A percentile compares a stretch with the other conserved stretches of the same genome.
Evolutionary conservation across 37 sponge, comb jelly and placozoan genomes (phyloP).

Genomic region (Spongia lamella): DNA sequence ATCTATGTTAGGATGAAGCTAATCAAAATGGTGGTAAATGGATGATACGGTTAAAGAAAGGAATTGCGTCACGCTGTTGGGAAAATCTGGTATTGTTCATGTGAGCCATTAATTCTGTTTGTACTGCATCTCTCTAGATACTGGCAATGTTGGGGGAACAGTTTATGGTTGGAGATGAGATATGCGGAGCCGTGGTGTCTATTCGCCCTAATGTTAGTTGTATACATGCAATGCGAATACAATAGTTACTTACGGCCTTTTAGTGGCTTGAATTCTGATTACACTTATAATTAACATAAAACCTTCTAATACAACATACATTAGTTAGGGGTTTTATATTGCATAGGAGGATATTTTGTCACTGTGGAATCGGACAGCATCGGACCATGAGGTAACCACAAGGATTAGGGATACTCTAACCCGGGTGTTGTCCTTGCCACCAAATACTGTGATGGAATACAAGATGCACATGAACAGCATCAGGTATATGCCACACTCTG

Average conservation of each 20-base stretch:
- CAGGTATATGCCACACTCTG: conserved; percentile 42
- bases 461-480: conserved; percentile 86
- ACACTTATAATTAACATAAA: too few species aligned
- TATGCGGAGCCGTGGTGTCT: conserved; percentile 93
- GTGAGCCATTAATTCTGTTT: not conserved
- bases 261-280: too few species aligned
- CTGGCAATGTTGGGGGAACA: conserved; percentile 91
- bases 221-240: not conserved
- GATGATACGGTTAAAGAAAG: conserved; percentile 88
- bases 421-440: conserved; percentile 79
- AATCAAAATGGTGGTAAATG: conserved; percentile 92
- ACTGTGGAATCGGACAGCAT: conserved; percentile 90
- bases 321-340: not conserved
- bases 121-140: conserved; percentile 31
- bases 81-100: conserved; percentile 63
- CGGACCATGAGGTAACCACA: conserved; percentile 58
- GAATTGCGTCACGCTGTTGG: conserved; percentile 86
- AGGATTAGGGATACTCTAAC: conserved; percentile 90
- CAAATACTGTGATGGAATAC: conserved; percentile 86
- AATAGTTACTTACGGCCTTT: not conserved
- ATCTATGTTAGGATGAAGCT: conserved; percentile 90
- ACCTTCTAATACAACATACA: too few species aligned
- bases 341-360: conserved; percentile 87
- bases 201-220: conserved; percentile 43
- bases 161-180: conserved; percentile 96